These are phyloP conservation scores for Archilochus colubris DNA, from an alignment of 2,113 vertebrate genomes.

Conservation along the genomic window DNA sequence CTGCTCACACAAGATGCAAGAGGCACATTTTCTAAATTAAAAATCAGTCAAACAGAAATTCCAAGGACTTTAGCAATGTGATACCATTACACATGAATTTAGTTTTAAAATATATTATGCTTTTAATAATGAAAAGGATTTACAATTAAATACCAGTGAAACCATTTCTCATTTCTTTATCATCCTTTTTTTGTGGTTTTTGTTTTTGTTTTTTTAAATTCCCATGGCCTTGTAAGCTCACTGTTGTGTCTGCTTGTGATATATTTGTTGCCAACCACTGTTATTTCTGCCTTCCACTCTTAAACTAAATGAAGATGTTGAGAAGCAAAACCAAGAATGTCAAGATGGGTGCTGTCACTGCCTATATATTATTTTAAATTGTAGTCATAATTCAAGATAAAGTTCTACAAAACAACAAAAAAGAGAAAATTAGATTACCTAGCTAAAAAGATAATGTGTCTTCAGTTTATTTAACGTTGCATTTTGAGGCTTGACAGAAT, in stretches of 20 bases:
- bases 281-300: constrained; percentile 63
- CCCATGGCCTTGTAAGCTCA: not conserved
- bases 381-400: constrained; percentile 1
- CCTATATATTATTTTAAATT: constrained; percentile 46
- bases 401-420: constrained; percentile 37
- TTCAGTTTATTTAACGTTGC: not conserved
- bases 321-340: not conserved
- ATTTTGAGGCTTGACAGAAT: constrained; percentile 18
- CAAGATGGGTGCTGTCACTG: not conserved
- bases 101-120: not conserved
- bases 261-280: constrained; percentile 18
- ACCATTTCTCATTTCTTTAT: not conserved
- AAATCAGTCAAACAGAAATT: not conserved
- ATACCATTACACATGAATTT: not conserved
- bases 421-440: constrained; percentile 4
- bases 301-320: constrained; percentile 48
- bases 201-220: not conserved
- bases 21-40: not conserved
- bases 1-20: not conserved
- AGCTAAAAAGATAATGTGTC: not conserved
- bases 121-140: not conserved
- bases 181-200: not conserved
- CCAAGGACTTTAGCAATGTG: not conserved
- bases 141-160: not conserved
- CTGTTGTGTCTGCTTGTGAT: constrained; percentile 6